Evolutionary conservation across 2,113 vertebrate genomes (phyloP), one percentile per base, ranked within the genome.

Genomic region (Embiotoca jacksoni): DNA sequence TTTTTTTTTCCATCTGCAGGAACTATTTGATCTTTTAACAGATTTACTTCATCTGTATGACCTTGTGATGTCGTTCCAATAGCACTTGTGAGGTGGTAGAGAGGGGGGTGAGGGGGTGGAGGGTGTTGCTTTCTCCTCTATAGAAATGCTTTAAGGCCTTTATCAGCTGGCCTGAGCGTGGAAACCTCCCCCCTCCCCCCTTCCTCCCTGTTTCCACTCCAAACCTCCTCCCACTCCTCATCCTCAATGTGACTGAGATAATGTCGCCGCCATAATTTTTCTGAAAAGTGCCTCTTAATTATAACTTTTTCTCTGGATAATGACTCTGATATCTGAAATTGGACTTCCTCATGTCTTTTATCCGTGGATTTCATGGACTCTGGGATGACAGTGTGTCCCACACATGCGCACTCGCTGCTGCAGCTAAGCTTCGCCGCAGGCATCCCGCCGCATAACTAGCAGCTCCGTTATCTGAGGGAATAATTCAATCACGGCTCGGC

Each of bases 21-120:
- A 77, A 72, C 64, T 49, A 81, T 92, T 91, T 94, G 90, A 92
- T 93, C 87, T 89, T 81, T 76, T 55, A 76, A 47, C 67, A 83
- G 87, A 91, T 93, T 85, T 86, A 70, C 82, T 85, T 86, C 82
- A 88, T 92, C 91, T 82, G 61, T 13, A 13, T 89, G 87, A 93
- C 90, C 93, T 93, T 92, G 85, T 14, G 5, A 33, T 44, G 79
- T 68, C 85, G 81, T 83, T 92, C 67, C 60, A 44, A 57, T 52
- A 39, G 59, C 52, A 58, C 15, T 67, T 57, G 0, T 63, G 59
- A 39, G 16, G 7, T 7, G 33, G 11, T 31, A 3, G 30, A 8
- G 41, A 36, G 4, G 15, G 39, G 4, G 2, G 41, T 23, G 4
- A 11, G 1, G 36, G 39, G 53, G 10, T 10, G 23, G 7, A 35